Evolutionary conservation across 2,888 invertebrate genomes (phyloP), one percentile per base, ranked within the genome.

Genomic region (Seira ritae): DNA sequence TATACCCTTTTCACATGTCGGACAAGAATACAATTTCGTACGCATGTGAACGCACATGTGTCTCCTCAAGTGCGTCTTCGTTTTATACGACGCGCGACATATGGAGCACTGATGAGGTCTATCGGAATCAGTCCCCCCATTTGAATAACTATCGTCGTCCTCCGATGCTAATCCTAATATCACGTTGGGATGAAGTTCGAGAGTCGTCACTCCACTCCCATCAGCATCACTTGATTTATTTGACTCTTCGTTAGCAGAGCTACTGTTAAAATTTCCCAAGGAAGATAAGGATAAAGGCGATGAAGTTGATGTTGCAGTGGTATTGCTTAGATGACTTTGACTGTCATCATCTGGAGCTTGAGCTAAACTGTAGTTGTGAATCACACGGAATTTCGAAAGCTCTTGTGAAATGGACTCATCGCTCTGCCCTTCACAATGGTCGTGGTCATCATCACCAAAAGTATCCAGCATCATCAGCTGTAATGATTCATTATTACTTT

Each of bases 1-100:
- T 23, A 6, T 17, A 68, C 87, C 88, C 67, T 88, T 88, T 12
- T 85, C 86, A 70, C 88, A 88, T 2, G 86, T 85, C 10, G 74
- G 19, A 69, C 88, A 88, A n/a, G 86, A 85, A 68, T 82, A 88
- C 0, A 87, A 85, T 60, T 87, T 77, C 60, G 77, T 74, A 12
- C 73, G 82, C 24, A 87, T 72, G 74, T 88, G 88, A 6, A 88
- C 73, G 65, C 81, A 80, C 87, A 87, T 88, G 50, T 88, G 88
- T 10, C 88, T 24, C 31, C 86, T 74, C 23, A 88, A 77, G 80
- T 88, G 87, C 6, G 88, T 87, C 42, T 84, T 72, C 0, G 88
- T 87, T 70, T 88, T 88, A 74, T 88, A 88, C 1, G 86, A 84
- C 3, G 87, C 86, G 17, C 71, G 46, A 62, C 88, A 88, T 17